Evolutionary conservation across 2,888 invertebrate genomes (phyloP).

Genomic region (Helobdella robusta): DNA sequence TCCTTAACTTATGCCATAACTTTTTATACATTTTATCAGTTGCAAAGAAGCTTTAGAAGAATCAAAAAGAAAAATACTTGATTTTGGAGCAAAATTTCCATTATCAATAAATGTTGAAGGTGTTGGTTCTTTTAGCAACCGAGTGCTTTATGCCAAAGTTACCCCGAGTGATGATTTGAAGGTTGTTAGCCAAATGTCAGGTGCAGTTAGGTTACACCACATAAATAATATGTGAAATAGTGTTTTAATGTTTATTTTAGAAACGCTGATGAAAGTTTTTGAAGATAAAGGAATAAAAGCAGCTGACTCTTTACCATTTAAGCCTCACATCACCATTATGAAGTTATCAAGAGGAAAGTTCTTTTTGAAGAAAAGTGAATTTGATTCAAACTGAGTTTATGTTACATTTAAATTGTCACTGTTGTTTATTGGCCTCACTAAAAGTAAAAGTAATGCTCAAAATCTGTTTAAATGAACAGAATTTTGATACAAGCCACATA

Average conservation of each 20-base stretch:
- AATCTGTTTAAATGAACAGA: too few relatives aligned
- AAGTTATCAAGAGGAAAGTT: neutral
- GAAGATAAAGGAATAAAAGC: neutral
- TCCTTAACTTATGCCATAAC: neutral
- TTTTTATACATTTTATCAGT: neutral
- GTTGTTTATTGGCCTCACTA: neutral
- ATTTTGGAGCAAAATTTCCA: neutral
- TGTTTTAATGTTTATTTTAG: neutral
- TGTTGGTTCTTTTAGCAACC: neutral
- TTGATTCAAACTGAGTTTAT: too few relatives aligned
- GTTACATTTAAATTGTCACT: too few relatives aligned
- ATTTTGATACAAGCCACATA: too few relatives aligned
- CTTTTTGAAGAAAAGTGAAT: neutral
- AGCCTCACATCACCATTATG: slow-evolving; percentile 11
- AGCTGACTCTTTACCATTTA: neutral
- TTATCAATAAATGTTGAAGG: neutral
- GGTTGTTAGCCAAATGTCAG: neutral
- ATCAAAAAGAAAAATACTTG: neutral
- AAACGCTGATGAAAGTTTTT: neutral
- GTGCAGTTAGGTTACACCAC: neutral
- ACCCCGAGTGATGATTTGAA: neutral
- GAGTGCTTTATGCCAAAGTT: slow-evolving; percentile 1
- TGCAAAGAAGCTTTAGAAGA: slow-evolving; percentile 5
- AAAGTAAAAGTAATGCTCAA: neutral
- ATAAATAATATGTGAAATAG: too few relatives aligned